Conservation (phyloP, 2,797 vertebrate species). For the Eremophila alpestris region DNA sequence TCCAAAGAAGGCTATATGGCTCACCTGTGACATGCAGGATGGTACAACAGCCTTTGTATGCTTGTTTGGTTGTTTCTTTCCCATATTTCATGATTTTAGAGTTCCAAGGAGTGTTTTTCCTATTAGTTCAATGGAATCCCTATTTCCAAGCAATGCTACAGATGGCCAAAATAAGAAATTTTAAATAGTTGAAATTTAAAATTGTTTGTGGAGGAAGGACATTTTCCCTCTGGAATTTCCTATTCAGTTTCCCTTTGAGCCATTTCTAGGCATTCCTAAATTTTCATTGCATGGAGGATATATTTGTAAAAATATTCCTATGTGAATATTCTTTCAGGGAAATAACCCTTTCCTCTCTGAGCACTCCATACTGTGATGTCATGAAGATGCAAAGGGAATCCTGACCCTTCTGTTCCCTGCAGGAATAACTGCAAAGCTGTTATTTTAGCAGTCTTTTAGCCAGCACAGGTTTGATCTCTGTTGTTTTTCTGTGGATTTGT, state of each 20-base stretch:
- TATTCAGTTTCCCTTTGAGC: neutral
- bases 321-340: neutral
- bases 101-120: neutral
- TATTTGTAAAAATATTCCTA: neutral
- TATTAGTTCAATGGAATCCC: neutral
- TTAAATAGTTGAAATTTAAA: neutral
- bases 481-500: neutral
- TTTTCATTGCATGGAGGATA: neutral
- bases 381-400: neutral
- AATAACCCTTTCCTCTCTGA: neutral
- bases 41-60: neutral
- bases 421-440: neutral
- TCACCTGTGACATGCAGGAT: neutral
- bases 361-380: neutral
- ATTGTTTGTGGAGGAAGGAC: neutral
- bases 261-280: neutral
- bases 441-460: neutral
- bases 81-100: neutral
- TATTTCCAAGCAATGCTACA: neutral
- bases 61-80: neutral
- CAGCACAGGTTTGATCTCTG: neutral
- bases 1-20: neutral
- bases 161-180: neutral
- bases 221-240: neutral
- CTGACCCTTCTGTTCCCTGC: neutral